Evolutionary conservation across 2,888 invertebrate genomes (phyloP).

Genomic region (Platycnemis pennipes): DNA sequence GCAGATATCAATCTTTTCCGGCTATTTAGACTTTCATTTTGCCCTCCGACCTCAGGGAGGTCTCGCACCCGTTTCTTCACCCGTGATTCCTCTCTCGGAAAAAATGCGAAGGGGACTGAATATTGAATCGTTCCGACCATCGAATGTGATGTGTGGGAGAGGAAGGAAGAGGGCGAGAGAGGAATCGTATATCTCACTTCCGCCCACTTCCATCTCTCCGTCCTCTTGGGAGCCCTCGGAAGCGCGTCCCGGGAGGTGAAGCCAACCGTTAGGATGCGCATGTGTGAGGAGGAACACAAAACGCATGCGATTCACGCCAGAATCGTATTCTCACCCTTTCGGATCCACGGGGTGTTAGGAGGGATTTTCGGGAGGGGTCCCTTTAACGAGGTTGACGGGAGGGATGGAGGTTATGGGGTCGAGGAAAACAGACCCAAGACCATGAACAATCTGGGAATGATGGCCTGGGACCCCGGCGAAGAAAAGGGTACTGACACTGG

Average conservation of each 20-base stretch:
- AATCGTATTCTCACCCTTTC: conserved; percentile 23
- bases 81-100: conserved; percentile 49
- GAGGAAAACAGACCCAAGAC: background rate
- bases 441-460: background rate
- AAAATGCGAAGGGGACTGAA: conserved; percentile 29
- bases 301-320: background rate
- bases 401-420: background rate
- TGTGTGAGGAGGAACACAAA: background rate
- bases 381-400: background rate
- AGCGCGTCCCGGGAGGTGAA: background rate
- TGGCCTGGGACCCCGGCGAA: background rate
- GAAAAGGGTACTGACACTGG: background rate
- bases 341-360: background rate
- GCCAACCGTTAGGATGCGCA: background rate
- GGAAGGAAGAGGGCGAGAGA: background rate
- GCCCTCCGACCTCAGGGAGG: conserved; percentile 31
- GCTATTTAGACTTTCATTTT: background rate
- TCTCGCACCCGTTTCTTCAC: conserved; percentile 37
- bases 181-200: conserved; percentile 65
- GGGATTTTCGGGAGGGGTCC: background rate
- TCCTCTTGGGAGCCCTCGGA: background rate
- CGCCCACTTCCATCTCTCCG: conserved; percentile 29
- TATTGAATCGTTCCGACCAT: conserved; percentile 40
- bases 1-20: background rate
- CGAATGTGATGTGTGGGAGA: background rate